phyloP scores from a whole-genome alignment of 2,888 invertebrate species.

The Anorthoa munda region DNA sequence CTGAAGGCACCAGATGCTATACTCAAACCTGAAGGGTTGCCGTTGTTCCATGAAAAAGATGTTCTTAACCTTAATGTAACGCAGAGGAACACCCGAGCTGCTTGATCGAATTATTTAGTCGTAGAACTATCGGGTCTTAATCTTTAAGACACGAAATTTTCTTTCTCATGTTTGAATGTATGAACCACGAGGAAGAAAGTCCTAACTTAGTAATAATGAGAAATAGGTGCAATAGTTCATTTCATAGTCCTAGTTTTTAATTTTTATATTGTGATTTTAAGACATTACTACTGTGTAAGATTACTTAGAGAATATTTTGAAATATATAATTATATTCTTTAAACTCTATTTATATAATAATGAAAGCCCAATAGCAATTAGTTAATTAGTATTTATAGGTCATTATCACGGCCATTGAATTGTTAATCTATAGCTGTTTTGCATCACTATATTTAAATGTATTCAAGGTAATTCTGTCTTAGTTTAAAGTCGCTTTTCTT shows the following conservation, averaged over 20 bases:
- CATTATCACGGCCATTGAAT: slow-evolving; percentile 14
- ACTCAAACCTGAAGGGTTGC: slow-evolving; percentile 79
- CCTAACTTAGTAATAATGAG: neutral
- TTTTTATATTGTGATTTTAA: neutral
- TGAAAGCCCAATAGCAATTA: neutral
- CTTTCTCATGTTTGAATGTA: neutral
- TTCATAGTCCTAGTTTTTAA: neutral
- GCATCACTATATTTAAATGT: neutral
- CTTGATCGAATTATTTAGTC: neutral
- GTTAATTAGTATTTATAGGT: slow-evolving; percentile 13
- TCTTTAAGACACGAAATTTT: too few relatives aligned
- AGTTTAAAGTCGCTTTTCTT: too few relatives aligned
- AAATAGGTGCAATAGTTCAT: neutral
- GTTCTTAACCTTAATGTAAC: slow-evolving; percentile 65
- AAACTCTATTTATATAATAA: slow-evolving; percentile 1
- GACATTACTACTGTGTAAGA: slow-evolving; percentile 23
- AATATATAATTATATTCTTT: slow-evolving; percentile 18
- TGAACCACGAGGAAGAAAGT: neutral
- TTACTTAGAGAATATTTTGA: neutral
- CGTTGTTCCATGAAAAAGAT: slow-evolving; percentile 82
- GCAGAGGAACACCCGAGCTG: slow-evolving; percentile 15
- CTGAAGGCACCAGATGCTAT: slow-evolving; percentile 74
- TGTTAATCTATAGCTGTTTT: neutral
- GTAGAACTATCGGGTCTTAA: neutral
- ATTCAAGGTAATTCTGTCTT: slow-evolving; percentile 1